Evolutionary conservation across 53 echinoderm and acorn worm species (phyloP), one percentile per base, ranked within the genome.

Genomic region (Apostichopus leukothele): DNA sequence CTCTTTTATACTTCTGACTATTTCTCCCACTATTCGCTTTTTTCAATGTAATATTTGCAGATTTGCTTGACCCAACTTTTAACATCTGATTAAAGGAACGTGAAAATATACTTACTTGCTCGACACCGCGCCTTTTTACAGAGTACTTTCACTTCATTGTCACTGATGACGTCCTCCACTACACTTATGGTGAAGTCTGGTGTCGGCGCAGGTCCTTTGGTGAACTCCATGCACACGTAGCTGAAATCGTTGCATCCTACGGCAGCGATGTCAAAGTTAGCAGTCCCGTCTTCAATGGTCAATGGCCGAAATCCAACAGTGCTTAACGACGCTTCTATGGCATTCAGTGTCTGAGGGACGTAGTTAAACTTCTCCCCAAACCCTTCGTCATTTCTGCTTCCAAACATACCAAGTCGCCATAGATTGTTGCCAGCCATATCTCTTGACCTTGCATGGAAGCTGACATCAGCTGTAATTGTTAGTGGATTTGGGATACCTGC

Each of bases 211-310:
- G 91, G 89, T 18, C 91, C 89, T 73, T 95, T 97, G 26, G 95
- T 89, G 88, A 97, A 92, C 52, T 97, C 97, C 90, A 92, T 92
- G 74, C 97, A 97, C n/a, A 95, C 91, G 52, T 89, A 94, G 22
- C 76, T 87, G 88, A 88, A 95, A 11, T 94, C 93, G 7, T 93
- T 95, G 63, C 97, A 97, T 4, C 95, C 95, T 20, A 97, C 92
- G 18, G 93, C 95, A 18, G 97, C 95, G 14, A 95, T 90, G 87
- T 97, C 95, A 94, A 95, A 97, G 9, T 88, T 75, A 0, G 94
- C 95, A 71, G 84, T 86, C 1, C 86, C 94, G 53, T 86, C 78
- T 5, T 51, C 73, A 26, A 92, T 91, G 14, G 83, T 52, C 11
- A 97, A 67, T 76, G 90, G 89, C 12, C 22, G 66, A 21, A 76